phyloP scores from a whole-genome alignment of 2,113 vertebrate species.

The Heteronetta atricapilla region DNA sequence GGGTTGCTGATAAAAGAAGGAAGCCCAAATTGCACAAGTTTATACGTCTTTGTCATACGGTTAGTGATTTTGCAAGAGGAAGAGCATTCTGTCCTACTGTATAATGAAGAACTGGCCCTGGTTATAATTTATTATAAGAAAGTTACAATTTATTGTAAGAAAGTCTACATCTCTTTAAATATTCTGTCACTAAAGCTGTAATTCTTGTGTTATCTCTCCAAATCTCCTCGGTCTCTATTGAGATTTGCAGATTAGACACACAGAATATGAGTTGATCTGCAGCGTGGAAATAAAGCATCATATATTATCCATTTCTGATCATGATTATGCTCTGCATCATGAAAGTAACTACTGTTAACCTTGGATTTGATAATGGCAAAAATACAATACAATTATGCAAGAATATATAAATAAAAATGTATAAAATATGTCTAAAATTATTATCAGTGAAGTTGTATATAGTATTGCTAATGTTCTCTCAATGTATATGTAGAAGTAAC shows the following conservation, averaged over 20 bases:
- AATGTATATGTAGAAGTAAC: background rate
- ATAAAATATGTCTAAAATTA: background rate
- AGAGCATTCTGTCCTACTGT: background rate
- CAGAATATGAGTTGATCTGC: background rate
- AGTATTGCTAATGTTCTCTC: background rate
- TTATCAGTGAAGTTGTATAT: background rate
- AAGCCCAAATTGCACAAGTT: constrained; percentile 44
- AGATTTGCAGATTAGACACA: background rate
- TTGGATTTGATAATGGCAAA: background rate
- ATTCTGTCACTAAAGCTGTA: constrained; percentile 2
- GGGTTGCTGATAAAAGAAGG: constrained; percentile 42
- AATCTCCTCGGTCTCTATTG: background rate
- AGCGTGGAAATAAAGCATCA: background rate
- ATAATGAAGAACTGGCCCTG: constrained; percentile 57
- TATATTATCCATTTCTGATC: background rate
- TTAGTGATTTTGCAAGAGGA: constrained; percentile 56
- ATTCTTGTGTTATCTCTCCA: constrained; percentile 21
- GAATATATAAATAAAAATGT: background rate
- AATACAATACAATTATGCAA: background rate
- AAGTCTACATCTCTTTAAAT: background rate
- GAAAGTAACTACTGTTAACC: background rate
- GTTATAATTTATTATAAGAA: constrained; percentile 48
- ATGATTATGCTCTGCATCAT: background rate
- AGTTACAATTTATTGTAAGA: constrained; percentile 36
- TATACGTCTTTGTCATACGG: background rate